A percentile compares a stretch with the other conserved stretches of the same genome.
Evolutionary conservation across 2,113 vertebrate genomes (phyloP).

Genomic region (Thunnus maccoyii): DNA sequence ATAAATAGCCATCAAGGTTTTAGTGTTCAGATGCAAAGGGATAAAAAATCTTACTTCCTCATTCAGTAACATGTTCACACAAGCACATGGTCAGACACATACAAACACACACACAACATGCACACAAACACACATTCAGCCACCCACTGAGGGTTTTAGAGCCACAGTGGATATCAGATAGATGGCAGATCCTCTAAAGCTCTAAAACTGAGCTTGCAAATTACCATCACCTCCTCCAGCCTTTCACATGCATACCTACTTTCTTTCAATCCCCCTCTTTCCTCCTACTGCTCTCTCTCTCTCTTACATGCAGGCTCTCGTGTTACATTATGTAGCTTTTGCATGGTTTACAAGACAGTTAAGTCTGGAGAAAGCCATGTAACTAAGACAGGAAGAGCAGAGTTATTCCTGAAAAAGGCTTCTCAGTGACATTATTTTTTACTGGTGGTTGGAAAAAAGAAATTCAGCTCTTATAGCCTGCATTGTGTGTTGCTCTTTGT

Average conservation of each 20-base stretch:
- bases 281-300: slow-evolving; percentile 39
- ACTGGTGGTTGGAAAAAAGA: slow-evolving; percentile 28
- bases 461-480: neutral
- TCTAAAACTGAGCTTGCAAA: slow-evolving; percentile 84
- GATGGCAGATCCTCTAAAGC: slow-evolving; percentile 83
- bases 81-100: slow-evolving; percentile 3
- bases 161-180: slow-evolving; percentile 80
- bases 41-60: neutral
- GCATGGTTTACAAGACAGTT: slow-evolving; percentile 77
- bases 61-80: slow-evolving; percentile 22
- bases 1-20: too few species aligned
- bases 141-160: slow-evolving; percentile 71
- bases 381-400: slow-evolving; percentile 69
- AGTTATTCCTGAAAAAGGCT: slow-evolving; percentile 59
- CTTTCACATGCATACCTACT: slow-evolving; percentile 68
- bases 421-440: slow-evolving; percentile 61
- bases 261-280: slow-evolving; percentile 56
- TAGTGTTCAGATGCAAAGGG: neutral
- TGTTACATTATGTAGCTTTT: slow-evolving; percentile 71
- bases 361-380: slow-evolving; percentile 71
- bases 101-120: neutral
- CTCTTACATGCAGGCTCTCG: slow-evolving; percentile 61
- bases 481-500: neutral
- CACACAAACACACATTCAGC: slow-evolving; percentile 42
- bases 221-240: slow-evolving; percentile 79